A percentile compares a stretch with the other conserved stretches of the same genome.
Evolutionary conservation across 1,140 invertebrate genomes (phyloP).

Genomic region (Magallana ariakensis): DNA sequence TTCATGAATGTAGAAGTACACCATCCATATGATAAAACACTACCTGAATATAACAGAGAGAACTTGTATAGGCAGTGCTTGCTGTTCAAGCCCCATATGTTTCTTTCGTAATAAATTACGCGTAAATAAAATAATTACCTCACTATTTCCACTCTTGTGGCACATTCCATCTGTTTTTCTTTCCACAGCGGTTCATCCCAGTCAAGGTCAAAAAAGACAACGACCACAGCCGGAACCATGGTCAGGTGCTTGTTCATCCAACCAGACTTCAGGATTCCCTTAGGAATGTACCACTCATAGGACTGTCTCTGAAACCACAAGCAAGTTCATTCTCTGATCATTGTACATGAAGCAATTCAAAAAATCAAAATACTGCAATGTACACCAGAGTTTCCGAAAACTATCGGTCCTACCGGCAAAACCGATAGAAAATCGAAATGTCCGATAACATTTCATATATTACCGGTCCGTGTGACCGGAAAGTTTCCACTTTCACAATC

Average conservation of each 20-base stretch:
- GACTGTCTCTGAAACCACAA: slow-evolving; percentile 85
- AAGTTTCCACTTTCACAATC: no score
- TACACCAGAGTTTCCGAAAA: no score
- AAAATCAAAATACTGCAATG: no score
- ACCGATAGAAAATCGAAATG: no score
- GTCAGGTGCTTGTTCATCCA: slow-evolving; percentile 97
- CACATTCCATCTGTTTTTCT: slow-evolving; percentile 95
- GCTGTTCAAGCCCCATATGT: neutral
- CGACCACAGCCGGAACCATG: slow-evolving; percentile 93
- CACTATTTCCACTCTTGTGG: slow-evolving; percentile 92
- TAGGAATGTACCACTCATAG: slow-evolving; percentile 97
- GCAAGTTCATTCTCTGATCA: neutral
- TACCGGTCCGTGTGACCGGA: no score
- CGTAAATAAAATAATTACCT: slow-evolving; percentile 80
- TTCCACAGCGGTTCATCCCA: slow-evolving; percentile 97
- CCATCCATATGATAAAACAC: no score
- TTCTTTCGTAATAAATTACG: no score
- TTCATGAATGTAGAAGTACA: no score
- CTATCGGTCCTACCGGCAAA: no score
- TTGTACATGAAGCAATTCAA: no score
- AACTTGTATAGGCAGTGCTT: neutral
- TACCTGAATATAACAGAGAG: no score
- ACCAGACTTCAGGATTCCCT: slow-evolving; percentile 96
- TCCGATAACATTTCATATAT: no score
- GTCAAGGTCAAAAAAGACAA: slow-evolving; percentile 97